Evolutionary conservation across 2,888 invertebrate species (phyloP).

Genomic region (Ophion slaviceki): DNA sequence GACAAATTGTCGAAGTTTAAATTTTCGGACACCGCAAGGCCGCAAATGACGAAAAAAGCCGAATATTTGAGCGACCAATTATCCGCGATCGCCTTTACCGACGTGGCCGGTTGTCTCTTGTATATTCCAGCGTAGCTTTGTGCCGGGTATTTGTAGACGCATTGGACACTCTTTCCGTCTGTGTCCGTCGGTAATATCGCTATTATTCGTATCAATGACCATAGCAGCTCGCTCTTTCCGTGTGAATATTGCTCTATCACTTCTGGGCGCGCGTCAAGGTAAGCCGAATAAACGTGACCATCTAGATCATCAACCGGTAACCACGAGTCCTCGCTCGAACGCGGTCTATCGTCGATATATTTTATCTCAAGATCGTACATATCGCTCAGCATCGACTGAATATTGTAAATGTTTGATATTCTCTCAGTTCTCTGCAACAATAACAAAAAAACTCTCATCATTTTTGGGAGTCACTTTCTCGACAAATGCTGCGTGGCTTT

Average conservation of each 20-base stretch:
- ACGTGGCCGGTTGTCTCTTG: constrained; percentile 77
- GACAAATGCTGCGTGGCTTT: no score
- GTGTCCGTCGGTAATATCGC: constrained; percentile 66
- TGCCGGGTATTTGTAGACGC: constrained; percentile 68
- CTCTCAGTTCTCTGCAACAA: constrained; percentile 54
- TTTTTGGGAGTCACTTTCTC: no score
- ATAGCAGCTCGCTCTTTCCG: constrained; percentile 35
- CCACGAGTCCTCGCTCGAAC: constrained; percentile 62
- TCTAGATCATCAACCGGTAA: constrained; percentile 51
- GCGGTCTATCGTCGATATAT: constrained; percentile 52
- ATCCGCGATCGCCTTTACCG: constrained; percentile 83
- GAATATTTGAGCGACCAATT: constrained; percentile 84
- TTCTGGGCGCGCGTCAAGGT: constrained; percentile 82
- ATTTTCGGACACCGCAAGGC: constrained; percentile 70
- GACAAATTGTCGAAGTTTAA: constrained; percentile 42
- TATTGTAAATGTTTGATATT: constrained; percentile 54
- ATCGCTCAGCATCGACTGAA: constrained; percentile 55
- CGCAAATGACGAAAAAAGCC: constrained; percentile 82
- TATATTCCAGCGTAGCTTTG: constrained; percentile 7
- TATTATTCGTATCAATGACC: constrained; percentile 68
- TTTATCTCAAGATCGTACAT: constrained; percentile 61
- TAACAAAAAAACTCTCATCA: not conserved
- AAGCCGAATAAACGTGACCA: constrained; percentile 82
- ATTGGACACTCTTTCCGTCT: constrained; percentile 49
- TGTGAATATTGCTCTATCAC: constrained; percentile 69